A percentile compares a stretch with the other conserved stretches of the same genome.
Evolutionary conservation across 2,113 vertebrate genomes (phyloP).

Genomic region (Mionectes macconnelli): DNA sequence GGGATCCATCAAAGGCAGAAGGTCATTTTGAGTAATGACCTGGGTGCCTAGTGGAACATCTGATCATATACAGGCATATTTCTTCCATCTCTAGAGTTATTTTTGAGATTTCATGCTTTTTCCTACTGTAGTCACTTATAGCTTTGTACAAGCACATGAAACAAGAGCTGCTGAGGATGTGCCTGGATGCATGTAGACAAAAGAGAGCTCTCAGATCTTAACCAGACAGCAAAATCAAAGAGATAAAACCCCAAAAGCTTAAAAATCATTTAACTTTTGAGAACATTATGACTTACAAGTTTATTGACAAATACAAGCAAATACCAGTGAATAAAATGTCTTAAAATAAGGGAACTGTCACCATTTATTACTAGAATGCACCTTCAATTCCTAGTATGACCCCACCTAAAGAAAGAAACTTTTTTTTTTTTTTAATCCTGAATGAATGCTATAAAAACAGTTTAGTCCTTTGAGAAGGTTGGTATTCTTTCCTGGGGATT

Average conservation of each 20-base stretch:
- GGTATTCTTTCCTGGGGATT: neutral
- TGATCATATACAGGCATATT: neutral
- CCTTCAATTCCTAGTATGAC: neutral
- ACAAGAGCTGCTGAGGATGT: neutral
- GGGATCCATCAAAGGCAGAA: conserved; percentile 22
- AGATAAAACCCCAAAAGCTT: neutral
- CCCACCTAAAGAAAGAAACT: neutral
- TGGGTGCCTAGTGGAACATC: neutral
- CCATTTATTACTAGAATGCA: neutral
- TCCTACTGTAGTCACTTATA: neutral
- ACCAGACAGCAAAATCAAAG: neutral
- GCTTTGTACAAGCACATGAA: neutral
- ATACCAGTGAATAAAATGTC: neutral
- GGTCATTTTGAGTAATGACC: conserved; percentile 30
- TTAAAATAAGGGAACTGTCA: neutral
- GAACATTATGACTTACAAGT: neutral
- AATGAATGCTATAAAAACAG: neutral
- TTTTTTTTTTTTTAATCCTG: neutral
- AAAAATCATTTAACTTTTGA: neutral
- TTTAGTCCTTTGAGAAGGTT: neutral
- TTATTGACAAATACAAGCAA: neutral
- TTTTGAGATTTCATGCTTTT: neutral
- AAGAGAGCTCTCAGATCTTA: neutral
- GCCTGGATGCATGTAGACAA: neutral
- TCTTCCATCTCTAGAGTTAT: neutral